Conservation (phyloP, 2,113 vertebrate genomes). For the Morphnarchus princeps region DNA sequence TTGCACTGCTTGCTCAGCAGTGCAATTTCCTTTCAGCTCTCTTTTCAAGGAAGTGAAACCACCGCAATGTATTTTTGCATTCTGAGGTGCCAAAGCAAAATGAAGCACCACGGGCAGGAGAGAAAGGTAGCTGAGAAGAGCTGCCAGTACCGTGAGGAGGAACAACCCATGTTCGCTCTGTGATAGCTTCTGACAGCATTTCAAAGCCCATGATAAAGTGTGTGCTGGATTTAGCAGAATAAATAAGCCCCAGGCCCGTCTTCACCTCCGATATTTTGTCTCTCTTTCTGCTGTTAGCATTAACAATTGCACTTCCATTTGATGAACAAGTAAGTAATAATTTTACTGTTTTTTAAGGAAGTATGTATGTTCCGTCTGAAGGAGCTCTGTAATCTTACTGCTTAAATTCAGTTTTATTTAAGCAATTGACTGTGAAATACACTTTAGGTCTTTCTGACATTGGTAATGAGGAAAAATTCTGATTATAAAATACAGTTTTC, state of each 20-base stretch:
- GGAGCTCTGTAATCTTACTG: not conserved
- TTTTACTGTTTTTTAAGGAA: not conserved
- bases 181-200: not conserved
- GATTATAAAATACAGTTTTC: not conserved
- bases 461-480: not conserved
- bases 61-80: not conserved
- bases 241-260: not conserved
- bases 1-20: slow-evolving; percentile 8
- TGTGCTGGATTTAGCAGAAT: not conserved
- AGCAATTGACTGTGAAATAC: not conserved
- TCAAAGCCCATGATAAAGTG: not conserved
- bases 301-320: not conserved
- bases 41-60: slow-evolving; percentile 65
- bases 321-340: slow-evolving; percentile 48
- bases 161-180: fast-evolving
- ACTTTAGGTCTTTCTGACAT: not conserved
- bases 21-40: slow-evolving; percentile 30
- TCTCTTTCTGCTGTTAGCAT: not conserved
- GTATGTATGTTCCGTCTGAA: not conserved
- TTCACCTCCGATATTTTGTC: not conserved
- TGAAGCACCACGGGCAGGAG: not conserved
- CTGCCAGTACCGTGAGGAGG: not conserved
- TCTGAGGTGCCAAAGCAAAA: slow-evolving; percentile 26
- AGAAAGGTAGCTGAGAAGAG: not conserved
- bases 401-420: not conserved